phyloP scores from a whole-genome alignment of 1,140 invertebrate species.

The Sinella curviseta region DNA sequence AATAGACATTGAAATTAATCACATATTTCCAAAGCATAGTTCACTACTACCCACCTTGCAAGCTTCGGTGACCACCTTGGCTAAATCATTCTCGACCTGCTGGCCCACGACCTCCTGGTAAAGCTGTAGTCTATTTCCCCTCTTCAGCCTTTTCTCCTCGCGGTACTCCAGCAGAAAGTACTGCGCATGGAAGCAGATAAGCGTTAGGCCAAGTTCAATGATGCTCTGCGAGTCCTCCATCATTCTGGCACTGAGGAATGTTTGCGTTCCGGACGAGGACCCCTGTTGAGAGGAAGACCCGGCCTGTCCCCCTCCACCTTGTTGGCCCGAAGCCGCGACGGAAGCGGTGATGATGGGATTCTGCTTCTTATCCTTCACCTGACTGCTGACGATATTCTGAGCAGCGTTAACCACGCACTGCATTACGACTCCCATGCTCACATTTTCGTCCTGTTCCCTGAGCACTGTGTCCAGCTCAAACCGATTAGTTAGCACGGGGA shows the following conservation, averaged over 20 bases:
- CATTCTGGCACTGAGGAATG: background rate
- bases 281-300: background rate
- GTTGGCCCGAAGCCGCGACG: background rate
- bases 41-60: background rate
- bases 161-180: constrained; percentile 26
- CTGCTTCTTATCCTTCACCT: background rate
- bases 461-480: background rate
- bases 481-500: constrained; percentile 2
- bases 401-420: constrained; percentile 32
- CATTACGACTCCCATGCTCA: constrained; percentile 37
- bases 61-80: background rate
- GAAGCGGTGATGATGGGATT: background rate
- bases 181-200: constrained; percentile 37
- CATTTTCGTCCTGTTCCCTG: constrained; percentile 24
- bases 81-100: background rate
- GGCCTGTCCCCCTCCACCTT: background rate
- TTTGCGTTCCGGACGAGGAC: background rate
- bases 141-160: background rate
- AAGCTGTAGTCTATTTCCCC: background rate
- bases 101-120: constrained; percentile 13
- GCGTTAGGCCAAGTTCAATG: constrained; percentile 39
- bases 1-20: background rate
- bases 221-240: constrained; percentile 18
- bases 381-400: background rate
- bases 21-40: background rate